phyloP scores from a whole-genome alignment of 1,140 invertebrate genomes.

The Drosophila busckii region DNA sequence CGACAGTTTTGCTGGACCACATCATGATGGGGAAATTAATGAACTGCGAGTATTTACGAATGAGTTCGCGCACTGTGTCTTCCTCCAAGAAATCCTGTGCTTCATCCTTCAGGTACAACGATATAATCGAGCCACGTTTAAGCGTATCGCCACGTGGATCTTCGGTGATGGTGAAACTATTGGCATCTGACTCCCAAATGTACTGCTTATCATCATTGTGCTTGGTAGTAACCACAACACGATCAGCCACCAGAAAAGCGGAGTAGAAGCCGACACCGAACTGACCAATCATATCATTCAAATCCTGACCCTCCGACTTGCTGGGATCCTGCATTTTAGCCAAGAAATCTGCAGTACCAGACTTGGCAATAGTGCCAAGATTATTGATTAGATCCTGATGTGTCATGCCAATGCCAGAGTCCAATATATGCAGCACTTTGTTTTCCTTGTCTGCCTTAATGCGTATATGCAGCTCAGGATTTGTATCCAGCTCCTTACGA shows the following conservation, averaged over 20 bases:
- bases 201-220: slow-evolving; percentile 97
- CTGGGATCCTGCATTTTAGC: slow-evolving; percentile 91
- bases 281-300: slow-evolving; percentile 94
- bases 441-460: slow-evolving; percentile 99
- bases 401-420: slow-evolving; percentile 99
- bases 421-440: slow-evolving; percentile 95
- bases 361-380: slow-evolving; percentile 99
- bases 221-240: slow-evolving; percentile 96
- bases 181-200: slow-evolving; percentile 98
- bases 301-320: slow-evolving; percentile 80
- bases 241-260: slow-evolving; percentile 95
- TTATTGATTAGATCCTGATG: slow-evolving; percentile 96
- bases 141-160: slow-evolving; percentile 97
- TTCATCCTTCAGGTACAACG: slow-evolving; percentile 96
- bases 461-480: slow-evolving; percentile 91
- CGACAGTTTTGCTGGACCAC: slow-evolving; percentile 95
- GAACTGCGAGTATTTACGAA: slow-evolving; percentile 99
- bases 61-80: slow-evolving; percentile 92
- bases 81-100: slow-evolving; percentile 96
- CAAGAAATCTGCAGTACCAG: slow-evolving; percentile 98
- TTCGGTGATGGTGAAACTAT: slow-evolving; percentile 91
- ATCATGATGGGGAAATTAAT: slow-evolving; percentile 99
- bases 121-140: slow-evolving; percentile 91
- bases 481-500: slow-evolving; percentile 86
- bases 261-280: slow-evolving; percentile 99